Evolutionary conservation across 1,140 invertebrate species (phyloP), one percentile per base, ranked within the genome.

Genomic region (Drosophila nasuta): DNA sequence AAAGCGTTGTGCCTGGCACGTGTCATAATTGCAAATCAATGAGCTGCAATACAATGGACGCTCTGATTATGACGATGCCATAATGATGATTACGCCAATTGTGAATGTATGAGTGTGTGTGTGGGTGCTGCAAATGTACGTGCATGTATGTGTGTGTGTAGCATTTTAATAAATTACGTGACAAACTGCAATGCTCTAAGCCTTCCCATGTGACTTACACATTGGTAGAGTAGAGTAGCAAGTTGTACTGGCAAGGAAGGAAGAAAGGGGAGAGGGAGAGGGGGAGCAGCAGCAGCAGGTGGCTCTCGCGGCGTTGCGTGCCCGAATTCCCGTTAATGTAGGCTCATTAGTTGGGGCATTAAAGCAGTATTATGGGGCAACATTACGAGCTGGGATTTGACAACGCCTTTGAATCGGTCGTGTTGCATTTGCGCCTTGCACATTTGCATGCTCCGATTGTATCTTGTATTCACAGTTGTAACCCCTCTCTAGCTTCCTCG

Each of bases 91-190:
- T 89, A 89, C 85, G 58, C 78, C 85, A 89, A 89, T 89, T 89
- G 85, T 89, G 58, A 58, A 20, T 8, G 43, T 20, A 5, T 48
- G 49, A 43, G 45, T 70, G 28, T 46, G 15, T 48, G 28, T 46
- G 41, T 62, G 57, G 60, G 56, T 66, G 62, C 66, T 38, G 49
- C 7, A 20, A 11, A 45, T 49, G 58, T 56, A 62, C 56, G 57
- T 74, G 57, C 73, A 17, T 45, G 30, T 46, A 38, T 70, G 17
- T 52, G 15, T 72, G 66, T 75, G 85, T 89, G 64, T 71, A 63
- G 85, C 81, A 85, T 89, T 89, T 89, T 89, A 89, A 89, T 89
- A 89, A 89, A 89, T 89, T 89, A 89, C 85, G 85, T 89, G 85
- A 89, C 85, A 89, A 89, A 85, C 85, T 89, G 85, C 85, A 89